These are phyloP conservation scores for Lithosia quadra DNA, from an alignment of 2,888 invertebrate species.

Conservation along the genomic window DNA sequence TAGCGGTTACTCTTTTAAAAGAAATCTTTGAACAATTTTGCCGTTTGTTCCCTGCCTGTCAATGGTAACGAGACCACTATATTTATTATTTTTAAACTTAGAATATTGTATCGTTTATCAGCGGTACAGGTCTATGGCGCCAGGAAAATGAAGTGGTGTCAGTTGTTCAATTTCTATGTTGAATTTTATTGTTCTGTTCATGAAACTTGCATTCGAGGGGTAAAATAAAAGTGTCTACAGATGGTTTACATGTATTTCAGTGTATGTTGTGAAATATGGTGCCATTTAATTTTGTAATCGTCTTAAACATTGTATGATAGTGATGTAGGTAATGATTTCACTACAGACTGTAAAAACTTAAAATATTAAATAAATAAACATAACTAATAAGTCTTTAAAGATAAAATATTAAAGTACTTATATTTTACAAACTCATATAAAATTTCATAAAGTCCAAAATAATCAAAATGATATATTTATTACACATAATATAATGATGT, in stretches of 20 bases:
- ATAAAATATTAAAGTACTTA: constrained; percentile 12
- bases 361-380: constrained; percentile 40
- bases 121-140: neutral
- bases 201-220: neutral
- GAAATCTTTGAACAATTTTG: neutral
- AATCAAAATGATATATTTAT: neutral
- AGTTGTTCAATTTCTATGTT: neutral
- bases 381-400: constrained; percentile 28
- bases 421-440: constrained; percentile 25
- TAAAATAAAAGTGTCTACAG: neutral
- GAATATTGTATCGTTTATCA: neutral
- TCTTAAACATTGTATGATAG: neutral
- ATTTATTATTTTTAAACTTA: neutral
- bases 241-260: neutral
- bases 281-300: neutral
- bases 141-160: neutral
- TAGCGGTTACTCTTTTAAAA: neutral
- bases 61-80: neutral
- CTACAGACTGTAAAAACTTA: constrained; percentile 21
- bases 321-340: constrained; percentile 16
- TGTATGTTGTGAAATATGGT: neutral
- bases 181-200: neutral
- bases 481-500: neutral
- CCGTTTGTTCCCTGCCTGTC: neutral
- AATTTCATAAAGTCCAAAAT: neutral